Evolutionary conservation across 2,888 invertebrate genomes (phyloP), one percentile per base, ranked within the genome.

Genomic region (Eulithis prunata): DNA sequence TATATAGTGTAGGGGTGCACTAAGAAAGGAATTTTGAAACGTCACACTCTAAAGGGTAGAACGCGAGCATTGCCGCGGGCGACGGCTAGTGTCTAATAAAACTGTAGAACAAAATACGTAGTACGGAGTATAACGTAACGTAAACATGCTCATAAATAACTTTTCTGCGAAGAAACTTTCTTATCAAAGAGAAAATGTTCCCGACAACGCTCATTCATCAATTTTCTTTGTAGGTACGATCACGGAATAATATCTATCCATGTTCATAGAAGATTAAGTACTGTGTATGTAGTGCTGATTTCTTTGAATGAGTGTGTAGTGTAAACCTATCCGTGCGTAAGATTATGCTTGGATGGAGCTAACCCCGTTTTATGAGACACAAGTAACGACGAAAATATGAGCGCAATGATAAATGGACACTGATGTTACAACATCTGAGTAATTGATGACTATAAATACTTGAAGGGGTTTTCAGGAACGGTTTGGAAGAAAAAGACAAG

Each of bases 261-360:
- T 49, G 3, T 10, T n/a, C n/a, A 12, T 14, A 46, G 28, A 52
- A 43, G 32, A 45, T 52, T 10, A 21, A 49, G 6, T 43, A 28
- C 41, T 56, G 6, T 6, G 32, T 21, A 21, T 12, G 43, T 55
- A 51, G 45, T 38, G 36, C n/a, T 49, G 62, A 55, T 55, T 10
- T 58, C 51, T 58, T 47, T 62, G 58, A 62, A 58, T 59, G 59
- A 59, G 51, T 45, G 36, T 52, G 55, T 57, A 38, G 1, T 41
- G 41, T 41, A 38, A 38, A 38, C 14, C 32, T 59, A 60, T 53
- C 57, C 57, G 56, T 54, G 67, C 60, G 63, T 63, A 59, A 59
- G 56, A 67, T 67, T 67, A 60, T 60, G 63, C 57, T 60, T 57
- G 43, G 52, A 57, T 67, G 60, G 60, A 63, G 60, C 49, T 58